phyloP scores from a whole-genome alignment of 2,113 vertebrate species.

The Hemibagrus wyckioides region DNA sequence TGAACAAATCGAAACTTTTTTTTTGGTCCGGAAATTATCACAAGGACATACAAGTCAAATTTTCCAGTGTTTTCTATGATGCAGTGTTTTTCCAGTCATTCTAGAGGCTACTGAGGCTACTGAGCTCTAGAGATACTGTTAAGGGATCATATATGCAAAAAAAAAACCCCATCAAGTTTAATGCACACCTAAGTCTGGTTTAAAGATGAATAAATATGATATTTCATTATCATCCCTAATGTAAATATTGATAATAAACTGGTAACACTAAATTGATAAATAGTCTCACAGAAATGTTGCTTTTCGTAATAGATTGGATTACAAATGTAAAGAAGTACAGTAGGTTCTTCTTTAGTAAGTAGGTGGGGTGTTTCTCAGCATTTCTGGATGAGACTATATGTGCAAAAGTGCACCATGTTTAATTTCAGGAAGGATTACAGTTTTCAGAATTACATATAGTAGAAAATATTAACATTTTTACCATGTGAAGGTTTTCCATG shows the following conservation, averaged over 20 bases:
- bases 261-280: too few relatives aligned
- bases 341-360: too few relatives aligned
- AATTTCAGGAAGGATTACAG: too few relatives aligned
- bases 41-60: background rate
- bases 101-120: too few relatives aligned
- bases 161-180: background rate
- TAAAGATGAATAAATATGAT: background rate
- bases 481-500: background rate
- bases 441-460: background rate
- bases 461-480: background rate
- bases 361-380: background rate
- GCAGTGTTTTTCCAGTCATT: too few relatives aligned
- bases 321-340: background rate
- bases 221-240: background rate
- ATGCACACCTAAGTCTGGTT: background rate
- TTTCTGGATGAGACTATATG: conserved; percentile 7
- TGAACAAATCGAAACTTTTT: too few relatives aligned
- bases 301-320: background rate
- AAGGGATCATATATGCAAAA: background rate
- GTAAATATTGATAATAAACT: background rate
- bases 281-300: background rate
- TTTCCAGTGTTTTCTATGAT: background rate
- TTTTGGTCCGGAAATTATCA: background rate
- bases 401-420: background rate
- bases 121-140: too few relatives aligned